phyloP scores from a whole-genome alignment of 1,140 invertebrate genomes.

The Yoshiicerus persimilis region DNA sequence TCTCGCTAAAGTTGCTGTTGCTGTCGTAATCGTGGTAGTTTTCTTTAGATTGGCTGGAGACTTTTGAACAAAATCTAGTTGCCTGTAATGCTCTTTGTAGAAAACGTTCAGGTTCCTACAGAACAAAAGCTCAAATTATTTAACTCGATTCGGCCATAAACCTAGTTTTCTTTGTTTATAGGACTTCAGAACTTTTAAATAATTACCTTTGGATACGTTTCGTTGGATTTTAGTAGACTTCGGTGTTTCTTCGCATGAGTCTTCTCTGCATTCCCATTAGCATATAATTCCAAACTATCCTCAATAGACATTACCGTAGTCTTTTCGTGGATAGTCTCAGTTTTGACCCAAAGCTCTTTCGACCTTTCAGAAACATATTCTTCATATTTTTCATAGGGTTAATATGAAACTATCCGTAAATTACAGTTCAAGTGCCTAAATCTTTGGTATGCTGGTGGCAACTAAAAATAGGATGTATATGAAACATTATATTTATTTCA shows the following conservation, averaged over 20 bases:
- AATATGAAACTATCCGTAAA: too few species aligned
- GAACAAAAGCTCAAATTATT: neutral
- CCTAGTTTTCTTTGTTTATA: too few species aligned
- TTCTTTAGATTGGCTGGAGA: neutral
- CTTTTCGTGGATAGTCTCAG: neutral
- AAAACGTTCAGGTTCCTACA: neutral
- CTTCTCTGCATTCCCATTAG: neutral
- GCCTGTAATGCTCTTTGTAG: neutral
- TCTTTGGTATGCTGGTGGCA: too few species aligned
- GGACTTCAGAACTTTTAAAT: too few species aligned
- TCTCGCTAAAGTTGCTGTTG: neutral
- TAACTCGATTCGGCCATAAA: too few species aligned
- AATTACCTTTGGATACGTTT: too few species aligned
- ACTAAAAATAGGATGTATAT: too few species aligned
- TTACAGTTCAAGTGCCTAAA: too few species aligned
- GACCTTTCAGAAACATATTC: too few species aligned
- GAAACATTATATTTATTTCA: too few species aligned
- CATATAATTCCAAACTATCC: neutral
- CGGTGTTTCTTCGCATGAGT: neutral
- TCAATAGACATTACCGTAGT: neutral
- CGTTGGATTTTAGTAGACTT: too few species aligned
- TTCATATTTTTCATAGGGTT: neutral
- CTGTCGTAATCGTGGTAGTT: neutral
- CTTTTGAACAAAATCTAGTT: neutral
- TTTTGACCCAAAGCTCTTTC: neutral